Conservation (phyloP, 1,140 invertebrate genomes). For the Theocolax elegans region DNA sequence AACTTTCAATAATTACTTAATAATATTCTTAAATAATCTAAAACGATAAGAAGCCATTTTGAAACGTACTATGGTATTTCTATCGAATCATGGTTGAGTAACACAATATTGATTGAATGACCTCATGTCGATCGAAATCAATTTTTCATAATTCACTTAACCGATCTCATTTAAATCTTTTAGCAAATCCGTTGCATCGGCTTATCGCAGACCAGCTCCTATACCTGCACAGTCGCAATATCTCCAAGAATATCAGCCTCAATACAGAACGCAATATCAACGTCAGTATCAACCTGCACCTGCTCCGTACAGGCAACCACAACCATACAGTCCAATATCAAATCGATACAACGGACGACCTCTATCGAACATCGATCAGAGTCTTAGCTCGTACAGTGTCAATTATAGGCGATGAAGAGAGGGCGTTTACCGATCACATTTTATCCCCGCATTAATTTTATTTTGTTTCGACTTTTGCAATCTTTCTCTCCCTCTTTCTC, state of each 20-base stretch:
- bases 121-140: too few relatives aligned
- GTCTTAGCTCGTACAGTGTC: slow-evolving; percentile 75
- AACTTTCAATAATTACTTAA: too few relatives aligned
- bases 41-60: too few relatives aligned
- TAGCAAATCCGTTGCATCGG: slow-evolving; percentile 54
- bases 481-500: background rate
- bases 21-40: too few relatives aligned
- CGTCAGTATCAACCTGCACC: slow-evolving; percentile 46
- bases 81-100: too few relatives aligned
- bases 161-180: slow-evolving; percentile 24
- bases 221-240: slow-evolving; percentile 49
- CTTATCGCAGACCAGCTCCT: slow-evolving; percentile 59
- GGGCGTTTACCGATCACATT: too few relatives aligned
- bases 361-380: slow-evolving; percentile 67
- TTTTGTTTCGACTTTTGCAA: background rate
- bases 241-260: slow-evolving; percentile 60
- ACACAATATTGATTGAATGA: too few relatives aligned
- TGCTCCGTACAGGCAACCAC: slow-evolving; percentile 45
- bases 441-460: too few relatives aligned
- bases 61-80: too few relatives aligned
- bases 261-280: slow-evolving; percentile 48
- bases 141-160: too few relatives aligned
- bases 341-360: slow-evolving; percentile 54
- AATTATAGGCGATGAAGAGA: slow-evolving; percentile 69
- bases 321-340: slow-evolving; percentile 47